phyloP scores from a whole-genome alignment of 2,888 invertebrate genomes.

The Luffia ferchaultella region DNA sequence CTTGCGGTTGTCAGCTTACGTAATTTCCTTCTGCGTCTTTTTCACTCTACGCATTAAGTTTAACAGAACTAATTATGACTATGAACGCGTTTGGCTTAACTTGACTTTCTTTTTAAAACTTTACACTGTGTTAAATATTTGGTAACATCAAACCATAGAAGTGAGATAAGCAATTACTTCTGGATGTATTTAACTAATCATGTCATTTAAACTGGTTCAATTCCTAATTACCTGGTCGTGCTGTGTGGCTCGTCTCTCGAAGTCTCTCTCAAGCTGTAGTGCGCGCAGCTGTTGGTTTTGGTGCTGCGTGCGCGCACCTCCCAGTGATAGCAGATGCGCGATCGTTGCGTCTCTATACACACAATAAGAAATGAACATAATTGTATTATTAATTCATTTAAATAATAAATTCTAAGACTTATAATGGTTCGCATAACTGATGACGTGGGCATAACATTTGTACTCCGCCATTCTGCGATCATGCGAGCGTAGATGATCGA shows the following conservation, averaged over 20 bases:
- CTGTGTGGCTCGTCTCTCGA: conserved; percentile 86
- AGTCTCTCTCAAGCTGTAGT: conserved; percentile 92
- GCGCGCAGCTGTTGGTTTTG: conserved; percentile 90
- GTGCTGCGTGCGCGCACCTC: conserved; percentile 70
- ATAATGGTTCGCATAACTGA: conserved; percentile 62
- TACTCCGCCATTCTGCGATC: conserved; percentile 28
- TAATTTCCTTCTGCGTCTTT: conserved; percentile 11
- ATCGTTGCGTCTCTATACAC: conserved; percentile 83
- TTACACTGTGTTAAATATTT: too few relatives aligned
- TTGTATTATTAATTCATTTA: too few relatives aligned
- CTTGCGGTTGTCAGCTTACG: conserved; percentile 9
- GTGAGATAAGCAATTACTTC: too few relatives aligned
- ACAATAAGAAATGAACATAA: conserved; percentile 67
- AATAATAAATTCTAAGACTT: background rate
- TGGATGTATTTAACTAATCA: too few relatives aligned
- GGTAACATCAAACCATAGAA: too few relatives aligned
- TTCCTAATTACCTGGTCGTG: conserved; percentile 66
- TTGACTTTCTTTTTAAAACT: too few relatives aligned
- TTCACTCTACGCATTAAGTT: conserved; percentile 10
- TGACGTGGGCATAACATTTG: conserved; percentile 47
- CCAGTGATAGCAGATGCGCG: conserved; percentile 74
- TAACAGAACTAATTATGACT: background rate
- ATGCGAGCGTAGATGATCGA: conserved; percentile 16
- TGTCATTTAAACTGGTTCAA: too few relatives aligned
- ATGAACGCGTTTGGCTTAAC: too few relatives aligned